A percentile compares a stretch with the other conserved stretches of the same genome.
Evolutionary conservation across 2,113 vertebrate genomes (phyloP).

Genomic region (Cavia aperea): DNA sequence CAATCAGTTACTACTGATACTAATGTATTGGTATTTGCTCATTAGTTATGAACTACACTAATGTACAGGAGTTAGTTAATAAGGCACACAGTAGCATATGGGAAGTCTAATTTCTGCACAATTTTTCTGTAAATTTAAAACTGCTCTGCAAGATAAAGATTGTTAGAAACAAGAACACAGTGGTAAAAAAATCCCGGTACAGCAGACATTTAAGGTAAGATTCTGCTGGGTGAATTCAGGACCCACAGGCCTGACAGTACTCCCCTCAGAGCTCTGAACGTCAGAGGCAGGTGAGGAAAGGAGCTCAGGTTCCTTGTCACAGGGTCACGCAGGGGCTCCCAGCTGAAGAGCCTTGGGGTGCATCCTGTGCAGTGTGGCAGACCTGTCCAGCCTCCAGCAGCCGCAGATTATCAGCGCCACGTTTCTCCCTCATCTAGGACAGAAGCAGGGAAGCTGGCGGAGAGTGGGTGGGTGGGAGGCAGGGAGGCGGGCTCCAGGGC

Average conservation of each 20-base stretch:
- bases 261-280: rapidly evolving
- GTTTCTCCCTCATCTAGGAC: background rate
- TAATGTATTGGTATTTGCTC: rapidly evolving
- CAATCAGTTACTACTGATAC: rapidly evolving
- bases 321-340: rapidly evolving
- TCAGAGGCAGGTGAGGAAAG: background rate
- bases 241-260: background rate
- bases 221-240: background rate
- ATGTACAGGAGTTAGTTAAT: rapidly evolving
- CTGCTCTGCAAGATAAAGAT: background rate
- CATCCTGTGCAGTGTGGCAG: rapidly evolving
- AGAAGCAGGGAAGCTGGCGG: rapidly evolving
- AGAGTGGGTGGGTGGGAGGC: rapidly evolving
- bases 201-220: no score
- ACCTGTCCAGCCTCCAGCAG: rapidly evolving
- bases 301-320: background rate
- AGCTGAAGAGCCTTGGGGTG: rapidly evolving
- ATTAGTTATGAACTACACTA: rapidly evolving
- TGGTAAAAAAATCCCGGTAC: background rate
- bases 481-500: background rate
- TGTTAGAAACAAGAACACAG: background rate
- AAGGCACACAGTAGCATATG: no score
- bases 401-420: rapidly evolving
- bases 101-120: background rate
- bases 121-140: background rate